Evolutionary conservation across 2,113 vertebrate species (phyloP).

Genomic region (Cyprinodon variegatus): DNA sequence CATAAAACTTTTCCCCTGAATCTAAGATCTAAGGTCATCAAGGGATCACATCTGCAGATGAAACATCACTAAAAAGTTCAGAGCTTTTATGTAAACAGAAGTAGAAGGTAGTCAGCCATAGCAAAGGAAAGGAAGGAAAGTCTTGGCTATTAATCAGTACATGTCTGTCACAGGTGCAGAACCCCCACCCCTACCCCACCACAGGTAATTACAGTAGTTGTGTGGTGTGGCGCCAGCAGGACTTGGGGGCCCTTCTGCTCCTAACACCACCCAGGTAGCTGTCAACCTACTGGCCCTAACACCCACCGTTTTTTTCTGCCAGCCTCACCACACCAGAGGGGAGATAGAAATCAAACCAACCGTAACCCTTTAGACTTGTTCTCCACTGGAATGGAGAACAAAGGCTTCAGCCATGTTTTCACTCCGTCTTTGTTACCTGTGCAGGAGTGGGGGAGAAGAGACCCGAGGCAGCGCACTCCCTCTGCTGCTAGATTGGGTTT

Average conservation of each 20-base stretch:
- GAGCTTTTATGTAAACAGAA: slow-evolving; percentile 58
- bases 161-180: slow-evolving; percentile 73
- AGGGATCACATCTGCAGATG: slow-evolving; percentile 54
- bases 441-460: slow-evolving; percentile 34
- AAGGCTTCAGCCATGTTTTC: slow-evolving; percentile 58
- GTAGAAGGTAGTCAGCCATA: slow-evolving; percentile 48
- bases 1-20: slow-evolving; percentile 19
- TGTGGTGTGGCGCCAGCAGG: slow-evolving; percentile 70
- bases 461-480: slow-evolving; percentile 50
- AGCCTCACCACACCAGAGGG: slow-evolving; percentile 47
- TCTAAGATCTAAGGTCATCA: slow-evolving; percentile 30
- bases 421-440: slow-evolving; percentile 50
- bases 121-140: slow-evolving; percentile 52
- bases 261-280: slow-evolving; percentile 76
- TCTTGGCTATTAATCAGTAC: slow-evolving; percentile 72
- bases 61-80: slow-evolving; percentile 61
- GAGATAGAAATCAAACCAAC: slow-evolving; percentile 70
- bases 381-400: slow-evolving; percentile 60
- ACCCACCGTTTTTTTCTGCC: slow-evolving; percentile 45
- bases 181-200: slow-evolving; percentile 11
- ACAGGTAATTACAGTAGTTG: slow-evolving; percentile 78
- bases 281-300: slow-evolving; percentile 70
- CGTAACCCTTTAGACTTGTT: slow-evolving; percentile 70
- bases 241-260: slow-evolving; percentile 63
- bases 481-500: slow-evolving; percentile 60